phyloP scores from a whole-genome alignment of 2,113 vertebrate genomes.

The Sceloporus tristichus region DNA sequence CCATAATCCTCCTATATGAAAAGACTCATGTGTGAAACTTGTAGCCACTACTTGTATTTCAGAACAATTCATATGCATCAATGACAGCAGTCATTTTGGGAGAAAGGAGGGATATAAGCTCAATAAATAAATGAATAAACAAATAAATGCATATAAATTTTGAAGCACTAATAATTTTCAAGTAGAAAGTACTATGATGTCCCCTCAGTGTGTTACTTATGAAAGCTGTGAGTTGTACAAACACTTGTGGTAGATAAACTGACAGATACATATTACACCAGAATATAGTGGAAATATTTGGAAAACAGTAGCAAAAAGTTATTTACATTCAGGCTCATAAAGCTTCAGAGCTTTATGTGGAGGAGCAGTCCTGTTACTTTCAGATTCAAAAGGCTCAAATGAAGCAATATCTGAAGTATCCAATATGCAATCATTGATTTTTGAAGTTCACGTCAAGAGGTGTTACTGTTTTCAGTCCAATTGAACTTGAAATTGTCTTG shows the following conservation, averaged over 20 bases:
- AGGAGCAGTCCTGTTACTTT: conserved; percentile 48
- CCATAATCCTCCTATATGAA: not conserved
- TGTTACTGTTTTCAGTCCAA: conserved; percentile 56
- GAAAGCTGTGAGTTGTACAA: conserved; percentile 22
- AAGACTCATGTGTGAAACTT: not conserved
- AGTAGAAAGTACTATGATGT: conserved; percentile 7
- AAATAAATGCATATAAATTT: not conserved
- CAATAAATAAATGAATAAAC: too few species aligned
- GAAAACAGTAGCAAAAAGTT: conserved; percentile 37
- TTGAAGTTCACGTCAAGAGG: conserved; percentile 54
- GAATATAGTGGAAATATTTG: conserved; percentile 14
- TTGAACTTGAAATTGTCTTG: conserved; percentile 64
- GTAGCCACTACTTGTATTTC: not conserved
- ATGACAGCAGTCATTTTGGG: too few species aligned
- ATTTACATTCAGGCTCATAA: conserved; percentile 32
- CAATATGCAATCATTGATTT: conserved; percentile 60
- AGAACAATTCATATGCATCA: conserved; percentile 12
- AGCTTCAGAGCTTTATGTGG: conserved; percentile 45
- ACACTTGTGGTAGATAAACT: not conserved
- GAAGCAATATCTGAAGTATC: conserved; percentile 56
- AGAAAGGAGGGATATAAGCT: too few species aligned
- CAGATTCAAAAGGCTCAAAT: conserved; percentile 65
- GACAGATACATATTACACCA: not conserved
- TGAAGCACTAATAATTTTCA: conserved; percentile 11
- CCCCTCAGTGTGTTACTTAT: not conserved